Conservation (phyloP, 1,140 invertebrate species). For the Nymphalis io region DNA sequence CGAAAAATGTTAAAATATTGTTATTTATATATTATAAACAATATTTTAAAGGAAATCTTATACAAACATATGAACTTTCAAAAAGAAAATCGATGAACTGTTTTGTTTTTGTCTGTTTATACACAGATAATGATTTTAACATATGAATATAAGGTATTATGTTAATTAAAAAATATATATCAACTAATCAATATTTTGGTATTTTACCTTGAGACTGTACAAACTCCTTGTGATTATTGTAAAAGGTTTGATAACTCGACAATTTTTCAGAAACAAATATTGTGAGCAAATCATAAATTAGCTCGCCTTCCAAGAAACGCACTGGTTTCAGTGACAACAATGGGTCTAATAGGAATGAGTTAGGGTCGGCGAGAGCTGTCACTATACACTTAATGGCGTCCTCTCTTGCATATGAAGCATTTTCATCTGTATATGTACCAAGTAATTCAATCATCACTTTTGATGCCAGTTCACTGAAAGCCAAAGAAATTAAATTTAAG, state of each 20-base stretch:
- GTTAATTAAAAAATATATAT: not conserved
- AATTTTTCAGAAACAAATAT: conserved; percentile 98
- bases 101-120: no score
- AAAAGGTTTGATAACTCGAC: conserved; percentile 94
- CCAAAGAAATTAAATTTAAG: not conserved
- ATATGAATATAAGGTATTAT: no score
- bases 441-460: conserved; percentile 98
- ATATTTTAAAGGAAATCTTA: no score
- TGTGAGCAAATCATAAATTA: conserved; percentile 96
- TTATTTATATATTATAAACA: no score
- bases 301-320: conserved; percentile 96
- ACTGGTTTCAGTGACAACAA: conserved; percentile 96
- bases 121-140: no score
- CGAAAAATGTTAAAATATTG: not conserved
- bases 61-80: no score
- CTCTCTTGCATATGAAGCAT: conserved; percentile 96
- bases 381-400: conserved; percentile 98
- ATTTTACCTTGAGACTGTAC: conserved; percentile 91
- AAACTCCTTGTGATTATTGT: conserved; percentile 96
- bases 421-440: conserved; percentile 97
- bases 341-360: conserved; percentile 96
- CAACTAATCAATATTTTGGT: no score
- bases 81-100: no score
- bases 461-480: conserved; percentile 91
- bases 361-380: conserved; percentile 95